Evolutionary conservation across 2,888 invertebrate species (phyloP), one percentile per base, ranked within the genome.

Genomic region (Bedellia somnulentella): DNA sequence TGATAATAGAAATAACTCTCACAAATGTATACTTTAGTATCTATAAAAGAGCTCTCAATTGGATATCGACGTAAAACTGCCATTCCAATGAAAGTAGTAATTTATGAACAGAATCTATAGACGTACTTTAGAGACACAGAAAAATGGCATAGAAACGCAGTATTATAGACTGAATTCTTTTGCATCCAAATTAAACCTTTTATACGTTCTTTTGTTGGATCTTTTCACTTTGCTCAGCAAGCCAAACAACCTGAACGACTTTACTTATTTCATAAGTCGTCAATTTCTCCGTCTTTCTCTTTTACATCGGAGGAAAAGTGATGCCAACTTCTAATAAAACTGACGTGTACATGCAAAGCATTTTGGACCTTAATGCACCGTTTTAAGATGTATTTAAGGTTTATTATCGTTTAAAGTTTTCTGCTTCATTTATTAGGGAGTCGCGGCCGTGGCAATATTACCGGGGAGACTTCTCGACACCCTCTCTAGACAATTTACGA

Each of bases 341-440:
- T 35, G 42, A 37, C 42, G 37, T 40, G 33, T 52, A 41, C 46
- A 37, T 14, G 13, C 15, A 5, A 30, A 5, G 50, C 50, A 70
- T 42, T 55, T 58, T 66, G 53, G 57, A 46, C 68, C 57, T 47
- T 70, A 57, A n/a, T n/a, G n/a, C n/a, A n/a, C n/a, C n/a, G n/a
- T n/a, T n/a, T n/a, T 11, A 32, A 31, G 40, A 46, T 55, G 60
- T 51, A 50, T 38, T 39, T 49, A 48, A 42, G 59, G 60, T 59
- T 60, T 43, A 12, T n/a, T n/a, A 18, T 14, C 15, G 24, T 10
- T 5, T 17, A n/a, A 68, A 71, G 64, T 70, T 71, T 67, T 68
- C 71, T 63, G 67, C 61, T 73, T 70, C 71, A 70, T 73, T 71
- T 71, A 67, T 71, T 67, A 71, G 62, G 57, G 60, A 57, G 57